Percentiles rank a stretch among this genome's conserved stretches.
phyloP scores from a whole-genome alignment of 2,113 vertebrate genomes.

The Gasterosteus aculeatus region DNA sequence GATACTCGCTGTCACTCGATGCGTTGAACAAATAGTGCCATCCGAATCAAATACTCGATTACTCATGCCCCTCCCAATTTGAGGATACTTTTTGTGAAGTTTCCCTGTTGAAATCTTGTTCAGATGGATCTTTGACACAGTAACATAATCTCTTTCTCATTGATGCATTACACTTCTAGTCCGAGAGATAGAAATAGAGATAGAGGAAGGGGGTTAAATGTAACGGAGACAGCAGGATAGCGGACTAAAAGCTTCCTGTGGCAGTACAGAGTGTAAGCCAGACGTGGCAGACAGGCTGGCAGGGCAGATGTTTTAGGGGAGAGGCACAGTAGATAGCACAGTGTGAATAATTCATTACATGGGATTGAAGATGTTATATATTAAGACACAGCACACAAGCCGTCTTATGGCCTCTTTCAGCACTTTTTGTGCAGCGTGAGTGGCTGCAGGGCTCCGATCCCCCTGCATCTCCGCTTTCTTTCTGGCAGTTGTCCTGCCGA shows the following conservation, averaged over 20 bases:
- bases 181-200: conserved; percentile 57
- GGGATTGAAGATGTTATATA: conserved; percentile 76
- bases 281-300: conserved; percentile 62
- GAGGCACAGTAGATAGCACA: conserved; percentile 68
- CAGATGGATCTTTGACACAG: conserved; percentile 35
- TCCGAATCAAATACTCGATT: neutral
- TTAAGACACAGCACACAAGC: conserved; percentile 68
- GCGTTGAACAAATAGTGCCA: neutral
- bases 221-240: conserved; percentile 57
- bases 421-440: conserved; percentile 56
- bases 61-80: neutral
- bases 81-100: neutral
- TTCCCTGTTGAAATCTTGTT: conserved; percentile 19
- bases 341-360: conserved; percentile 78
- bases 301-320: conserved; percentile 74
- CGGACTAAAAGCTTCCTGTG: conserved; percentile 77
- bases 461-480: conserved; percentile 52
- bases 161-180: conserved; percentile 28
- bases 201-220: conserved; percentile 61
- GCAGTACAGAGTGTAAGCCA: conserved; percentile 46
- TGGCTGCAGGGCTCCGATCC: conserved; percentile 60
- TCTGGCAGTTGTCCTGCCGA: conserved; percentile 64
- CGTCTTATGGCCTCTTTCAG: conserved; percentile 65
- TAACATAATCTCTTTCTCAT: conserved; percentile 51
- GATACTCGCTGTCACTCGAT: neutral